Conservation (phyloP, 2,113 vertebrate species). For the Phainopepla nitens region DNA sequence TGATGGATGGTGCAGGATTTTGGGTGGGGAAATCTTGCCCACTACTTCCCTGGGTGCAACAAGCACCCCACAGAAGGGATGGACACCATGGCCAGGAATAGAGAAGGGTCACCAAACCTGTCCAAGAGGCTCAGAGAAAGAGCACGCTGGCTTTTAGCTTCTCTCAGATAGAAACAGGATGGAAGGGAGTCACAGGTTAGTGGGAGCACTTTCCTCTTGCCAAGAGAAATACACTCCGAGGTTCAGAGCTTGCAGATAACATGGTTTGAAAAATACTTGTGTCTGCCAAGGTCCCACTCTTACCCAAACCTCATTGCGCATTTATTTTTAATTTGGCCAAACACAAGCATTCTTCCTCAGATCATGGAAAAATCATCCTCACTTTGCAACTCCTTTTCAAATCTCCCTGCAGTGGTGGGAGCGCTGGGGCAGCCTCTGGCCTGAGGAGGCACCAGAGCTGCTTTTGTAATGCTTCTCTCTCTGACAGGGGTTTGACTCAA, state of each 20-base stretch:
- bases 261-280: neutral
- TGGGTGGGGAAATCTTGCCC: neutral
- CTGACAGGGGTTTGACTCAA: neutral
- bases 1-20: neutral
- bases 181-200: neutral
- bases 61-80: fast-evolving
- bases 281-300: neutral
- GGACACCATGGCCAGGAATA: neutral
- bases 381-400: neutral
- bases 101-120: neutral
- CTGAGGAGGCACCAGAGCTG: neutral
- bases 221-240: neutral
- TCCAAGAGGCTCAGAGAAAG: neutral
- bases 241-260: conserved; percentile 16
- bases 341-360: neutral
- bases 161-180: neutral
- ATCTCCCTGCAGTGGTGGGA: neutral
- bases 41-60: neutral
- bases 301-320: neutral
- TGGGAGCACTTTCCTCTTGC: neutral
- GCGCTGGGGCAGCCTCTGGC: neutral
- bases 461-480: neutral
- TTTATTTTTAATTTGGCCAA: conserved; percentile 32
- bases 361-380: neutral
- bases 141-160: neutral